Base-by-base conservation (phyloP, 1,140 invertebrate species). In the Polyergus mexicanus region DNA sequence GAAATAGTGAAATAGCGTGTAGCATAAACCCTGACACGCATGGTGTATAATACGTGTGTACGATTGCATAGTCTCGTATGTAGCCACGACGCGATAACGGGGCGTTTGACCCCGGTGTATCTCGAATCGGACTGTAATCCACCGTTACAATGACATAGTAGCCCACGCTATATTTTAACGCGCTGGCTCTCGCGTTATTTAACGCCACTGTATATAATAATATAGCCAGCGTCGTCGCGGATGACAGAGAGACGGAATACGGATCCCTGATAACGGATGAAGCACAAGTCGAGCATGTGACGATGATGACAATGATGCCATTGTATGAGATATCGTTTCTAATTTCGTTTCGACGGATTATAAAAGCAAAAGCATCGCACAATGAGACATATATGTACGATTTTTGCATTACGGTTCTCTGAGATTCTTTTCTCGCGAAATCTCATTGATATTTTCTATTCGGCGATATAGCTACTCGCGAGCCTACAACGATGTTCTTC, bases 101-200 rank as follows among this genome's bases (percentile, higher is more conserved):
- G 90, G 84, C 88, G 90, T 92, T 92, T 92, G 92, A 93, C 92
- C 92, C 88, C 86, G 62, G 68, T 74, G 62, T 91, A 92, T 92
- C 91, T 66, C 85, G 38, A 76, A 80, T 87, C 91, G 92, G 83
- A 91, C 88, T 93, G 86, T 89, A 92, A 91, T 91, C 91, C 90
- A 68, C 38, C 28, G 25, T 25, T 11, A 38, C 47, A 51, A 77
- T 92, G 88, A 89, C 91, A 88, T 85, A 68, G 89, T 85, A 68
- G 51, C 28, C 28, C 35, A 58, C 51, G 71, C 25, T 63, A 90
- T 75, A 87, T 84, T 77, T 68, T 56, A 54, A 16, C 38, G 25
- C 28, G 8, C 6, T 35, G 7, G n/a, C 41, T 65, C 74, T 71
- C 22, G 60, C 74, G 66, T 71, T 78, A 80, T 84, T 85, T 66